Conservation (phyloP, 1,140 invertebrate species). For the Achatina immaculata region DNA sequence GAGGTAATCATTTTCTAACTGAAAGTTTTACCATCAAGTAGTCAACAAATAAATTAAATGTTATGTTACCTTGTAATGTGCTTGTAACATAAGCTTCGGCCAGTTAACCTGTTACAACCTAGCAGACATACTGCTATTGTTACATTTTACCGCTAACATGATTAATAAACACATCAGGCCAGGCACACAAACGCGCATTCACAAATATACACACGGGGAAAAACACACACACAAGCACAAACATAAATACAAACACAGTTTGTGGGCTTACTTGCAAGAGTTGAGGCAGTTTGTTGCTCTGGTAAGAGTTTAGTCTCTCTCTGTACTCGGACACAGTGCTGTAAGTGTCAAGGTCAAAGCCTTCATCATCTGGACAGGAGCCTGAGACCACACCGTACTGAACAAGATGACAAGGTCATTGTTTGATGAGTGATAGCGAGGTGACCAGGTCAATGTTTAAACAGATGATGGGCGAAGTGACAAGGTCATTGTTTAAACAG, state of each 20-base stretch:
- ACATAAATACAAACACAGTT: background rate
- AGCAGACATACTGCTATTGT: background rate
- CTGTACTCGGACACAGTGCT: background rate
- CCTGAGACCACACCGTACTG: constrained; percentile 41
- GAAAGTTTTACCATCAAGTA: too few relatives aligned
- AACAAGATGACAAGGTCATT: background rate
- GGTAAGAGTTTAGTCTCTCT: constrained; percentile 24
- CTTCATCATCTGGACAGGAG: constrained; percentile 37
- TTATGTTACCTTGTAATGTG: too few relatives aligned
- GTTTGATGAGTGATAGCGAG: background rate
- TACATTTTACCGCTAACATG: too few relatives aligned
- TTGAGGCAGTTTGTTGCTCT: constrained; percentile 23
- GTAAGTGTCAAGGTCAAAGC: constrained; percentile 33
- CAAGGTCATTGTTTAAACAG: background rate
- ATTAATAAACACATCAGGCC: too few relatives aligned
- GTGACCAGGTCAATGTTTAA: background rate
- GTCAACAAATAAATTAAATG: too few relatives aligned
- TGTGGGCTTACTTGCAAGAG: background rate
- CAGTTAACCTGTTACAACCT: background rate
- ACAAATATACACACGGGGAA: background rate
- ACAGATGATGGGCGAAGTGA: background rate
- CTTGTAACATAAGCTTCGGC: too few relatives aligned
- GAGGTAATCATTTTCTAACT: too few relatives aligned
- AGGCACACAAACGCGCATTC: background rate
- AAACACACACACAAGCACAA: background rate